Conservation (phyloP, 2,888 invertebrate species). For the Eupithecia subfuscata region DNA sequence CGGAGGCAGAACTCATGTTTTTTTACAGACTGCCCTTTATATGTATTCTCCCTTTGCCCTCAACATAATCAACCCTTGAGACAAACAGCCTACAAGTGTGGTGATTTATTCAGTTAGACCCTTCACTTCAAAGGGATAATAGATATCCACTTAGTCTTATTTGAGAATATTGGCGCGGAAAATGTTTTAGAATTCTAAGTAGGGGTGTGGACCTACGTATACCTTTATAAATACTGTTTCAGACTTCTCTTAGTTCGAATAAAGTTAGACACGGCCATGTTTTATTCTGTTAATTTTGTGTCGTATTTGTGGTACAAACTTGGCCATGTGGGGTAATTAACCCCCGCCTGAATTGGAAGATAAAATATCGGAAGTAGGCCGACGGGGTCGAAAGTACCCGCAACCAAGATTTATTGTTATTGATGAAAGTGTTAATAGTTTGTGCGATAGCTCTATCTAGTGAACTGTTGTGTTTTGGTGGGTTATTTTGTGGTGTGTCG, state of each 20-base stretch:
- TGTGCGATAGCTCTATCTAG: slow-evolving; percentile 19
- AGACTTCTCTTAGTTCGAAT: not conserved
- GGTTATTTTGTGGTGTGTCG: not conserved
- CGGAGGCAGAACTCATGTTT: not conserved
- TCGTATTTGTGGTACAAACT: slow-evolving; percentile 18
- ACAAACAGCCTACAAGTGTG: slow-evolving; percentile 9
- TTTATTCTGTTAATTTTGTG: not conserved
- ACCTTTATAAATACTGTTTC: not conserved
- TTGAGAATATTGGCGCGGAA: slow-evolving; percentile 11
- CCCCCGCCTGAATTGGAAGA: slow-evolving; percentile 38
- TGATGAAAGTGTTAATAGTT: slow-evolving; percentile 35
- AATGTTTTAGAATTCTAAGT: slow-evolving; percentile 10
- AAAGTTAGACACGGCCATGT: not conserved
- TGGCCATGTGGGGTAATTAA: slow-evolving; percentile 42
- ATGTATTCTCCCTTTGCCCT: slow-evolving; percentile 11
- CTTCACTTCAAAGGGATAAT: slow-evolving; percentile 11
- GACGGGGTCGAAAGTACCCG: slow-evolving; percentile 27
- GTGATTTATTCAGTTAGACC: slow-evolving; percentile 17
- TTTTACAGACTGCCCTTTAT: not conserved
- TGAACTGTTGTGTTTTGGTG: not conserved
- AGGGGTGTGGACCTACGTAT: not conserved
- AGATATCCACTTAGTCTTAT: slow-evolving; percentile 10
- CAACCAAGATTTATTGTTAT: slow-evolving; percentile 38
- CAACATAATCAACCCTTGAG: slow-evolving; percentile 9
- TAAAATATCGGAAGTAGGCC: slow-evolving; percentile 42